Percentiles rank a stretch among this genome's conserved stretches.
These are phyloP conservation scores for Trichomalopsis sarcophagae DNA, from an alignment of 1,140 invertebrate species.

Conservation along the genomic window DNA sequence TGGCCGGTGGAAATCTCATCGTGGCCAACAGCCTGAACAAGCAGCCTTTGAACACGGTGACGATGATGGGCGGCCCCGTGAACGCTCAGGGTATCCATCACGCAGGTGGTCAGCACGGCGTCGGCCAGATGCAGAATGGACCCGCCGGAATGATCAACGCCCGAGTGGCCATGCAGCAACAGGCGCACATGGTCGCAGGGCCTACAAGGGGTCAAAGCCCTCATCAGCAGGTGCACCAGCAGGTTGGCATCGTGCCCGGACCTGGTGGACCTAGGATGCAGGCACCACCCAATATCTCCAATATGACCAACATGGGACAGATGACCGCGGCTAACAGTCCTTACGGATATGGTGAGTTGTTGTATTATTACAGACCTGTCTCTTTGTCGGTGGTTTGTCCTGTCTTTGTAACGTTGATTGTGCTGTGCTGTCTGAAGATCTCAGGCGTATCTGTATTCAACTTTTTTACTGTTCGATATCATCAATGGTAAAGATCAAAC, in stretches of 20 bases:
- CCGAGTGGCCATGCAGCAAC: slow-evolving; percentile 77
- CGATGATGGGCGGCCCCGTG: slow-evolving; percentile 67
- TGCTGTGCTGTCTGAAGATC: neutral
- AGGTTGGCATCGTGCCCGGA: slow-evolving; percentile 70
- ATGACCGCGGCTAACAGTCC: slow-evolving; percentile 73
- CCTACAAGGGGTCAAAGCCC: slow-evolving; percentile 70
- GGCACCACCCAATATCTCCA: slow-evolving; percentile 71
- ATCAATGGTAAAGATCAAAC: neutral
- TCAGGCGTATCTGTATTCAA: too few relatives aligned
- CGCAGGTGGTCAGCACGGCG: slow-evolving; percentile 68
- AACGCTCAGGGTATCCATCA: slow-evolving; percentile 73
- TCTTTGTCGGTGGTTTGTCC: neutral
- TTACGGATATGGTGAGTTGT: slow-evolving; percentile 74
- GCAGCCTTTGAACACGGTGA: slow-evolving; percentile 76
- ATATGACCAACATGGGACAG: slow-evolving; percentile 71
- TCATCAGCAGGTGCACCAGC: slow-evolving; percentile 70
- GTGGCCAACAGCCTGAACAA: slow-evolving; percentile 80
- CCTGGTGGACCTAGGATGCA: slow-evolving; percentile 77
- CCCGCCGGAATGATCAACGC: slow-evolving; percentile 77
- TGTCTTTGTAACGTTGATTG: neutral
- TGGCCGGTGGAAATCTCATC: slow-evolving; percentile 79
- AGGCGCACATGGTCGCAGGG: slow-evolving; percentile 74
- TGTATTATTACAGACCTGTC: neutral
- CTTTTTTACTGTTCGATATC: too few relatives aligned
- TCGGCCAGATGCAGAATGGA: slow-evolving; percentile 81